Evolutionary conservation across 2,113 vertebrate species (phyloP), one percentile per base, ranked within the genome.

Genomic region (Microtus ochrogaster): DNA sequence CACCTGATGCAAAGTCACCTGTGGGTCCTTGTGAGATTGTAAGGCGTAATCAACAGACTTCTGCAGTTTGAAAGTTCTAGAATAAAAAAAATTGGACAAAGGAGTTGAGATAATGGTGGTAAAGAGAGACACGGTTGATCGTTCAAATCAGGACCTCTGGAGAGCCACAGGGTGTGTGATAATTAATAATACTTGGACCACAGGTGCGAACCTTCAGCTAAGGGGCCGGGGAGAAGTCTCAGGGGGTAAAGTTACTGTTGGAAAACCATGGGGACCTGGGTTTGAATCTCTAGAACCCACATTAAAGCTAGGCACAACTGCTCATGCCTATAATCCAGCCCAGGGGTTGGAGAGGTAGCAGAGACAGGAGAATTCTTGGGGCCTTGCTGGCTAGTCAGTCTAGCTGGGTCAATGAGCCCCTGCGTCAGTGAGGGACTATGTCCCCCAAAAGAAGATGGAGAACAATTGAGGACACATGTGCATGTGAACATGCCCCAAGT

Each of bases 121-220:
- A 47, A 92, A 95, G 26, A 70, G n/a, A 58, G 63, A 83, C 73
- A 81, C 8, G 49, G 73, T 66, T 81, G 87, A 77, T 73, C 88
- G 82, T 90, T 55, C 21, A 89, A 94, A 85, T 44, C 4, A 73
- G 41, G 58, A 65, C 33, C 17, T 96, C 58, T 68, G 74, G 39
- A 84, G 41, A 61, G 14, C 85, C 65, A 88, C 47, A 89, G 30
- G 10, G 0, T 49, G 14, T 72, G 52, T n/a, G 49, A 3, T 92
- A n/a, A 47, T 65, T 85, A 84, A 89, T 83, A 68, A 79, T 17
- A 0, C 70, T 36, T 66, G 14, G 28, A 73, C 49, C 16, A 16
- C 26, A 84, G 90, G 33, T 76, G 14, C 70, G 39, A 94, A 78
- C 41, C 86, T 21, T 89, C 68, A 74, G 24, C 61, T 85, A 41